Percentiles rank a stretch among this genome's conserved stretches.
phyloP scores from a whole-genome alignment of 2,797 vertebrate species.

The Acipenser ruthenus region DNA sequence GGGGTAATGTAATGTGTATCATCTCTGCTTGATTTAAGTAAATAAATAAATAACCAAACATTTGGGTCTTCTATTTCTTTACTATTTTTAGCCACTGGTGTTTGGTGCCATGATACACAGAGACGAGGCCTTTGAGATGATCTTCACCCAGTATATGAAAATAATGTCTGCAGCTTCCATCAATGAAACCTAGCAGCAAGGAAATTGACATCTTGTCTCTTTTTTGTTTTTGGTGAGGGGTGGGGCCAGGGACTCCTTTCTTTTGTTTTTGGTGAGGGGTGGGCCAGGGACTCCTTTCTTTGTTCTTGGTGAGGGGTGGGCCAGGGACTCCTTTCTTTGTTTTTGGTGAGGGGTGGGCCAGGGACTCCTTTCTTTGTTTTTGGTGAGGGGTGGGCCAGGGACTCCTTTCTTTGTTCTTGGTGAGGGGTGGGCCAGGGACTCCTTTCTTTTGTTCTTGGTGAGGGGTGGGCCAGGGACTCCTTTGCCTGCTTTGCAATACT shows the following conservation, averaged over 20 bases:
- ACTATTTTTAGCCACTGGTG: constrained; percentile 74
- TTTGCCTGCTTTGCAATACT: constrained; percentile 57
- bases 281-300: constrained; percentile 54
- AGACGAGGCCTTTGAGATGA: constrained; percentile 95
- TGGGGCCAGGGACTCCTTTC: constrained; percentile 57
- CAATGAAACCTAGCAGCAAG: constrained; percentile 66
- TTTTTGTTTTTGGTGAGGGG: constrained; percentile 23
- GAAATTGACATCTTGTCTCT: not conserved
- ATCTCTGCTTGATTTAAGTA: not conserved
- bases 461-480: constrained; percentile 53
- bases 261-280: constrained; percentile 28
- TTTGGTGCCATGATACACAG: constrained; percentile 98
- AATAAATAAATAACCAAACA: not conserved
- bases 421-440: no score
- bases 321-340: constrained; percentile 49
- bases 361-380: constrained; percentile 55
- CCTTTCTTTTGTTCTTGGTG: constrained; percentile 19
- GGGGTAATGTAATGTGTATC: no score
- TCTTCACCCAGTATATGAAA: constrained; percentile 87
- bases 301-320: constrained; percentile 34
- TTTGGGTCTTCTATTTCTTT: not conserved
- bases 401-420: no score
- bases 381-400: no score
- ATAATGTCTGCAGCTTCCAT: constrained; percentile 70
- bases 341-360: constrained; percentile 39